Evolutionary conservation across 2,888 invertebrate genomes (phyloP), one percentile per base, ranked within the genome.

Genomic region (Macropis europaea): DNA sequence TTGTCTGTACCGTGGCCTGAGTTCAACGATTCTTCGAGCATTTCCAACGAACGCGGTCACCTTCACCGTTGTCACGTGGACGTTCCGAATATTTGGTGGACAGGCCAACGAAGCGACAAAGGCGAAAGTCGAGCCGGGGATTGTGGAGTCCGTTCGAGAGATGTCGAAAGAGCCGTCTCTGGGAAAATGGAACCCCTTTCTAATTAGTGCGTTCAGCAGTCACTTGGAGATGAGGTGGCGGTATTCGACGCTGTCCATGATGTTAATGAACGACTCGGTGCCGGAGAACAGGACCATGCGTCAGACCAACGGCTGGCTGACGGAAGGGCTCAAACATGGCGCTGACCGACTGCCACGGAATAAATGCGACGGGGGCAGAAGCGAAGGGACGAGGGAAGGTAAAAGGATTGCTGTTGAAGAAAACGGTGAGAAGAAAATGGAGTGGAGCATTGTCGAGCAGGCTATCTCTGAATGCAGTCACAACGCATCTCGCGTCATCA

Each of bases 31-130:
- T 38, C 86, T 97, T 47, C 92, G 98, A 42, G 97, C 98, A 0
- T 98, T 98, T 90, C 96, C 98, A 0, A 95, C 96, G 72, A 98
- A 99, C 88, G 98, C 97, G 0, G 97, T 96, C 3, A 97, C 97
- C 68, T 98, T 98, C 89, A 93, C 96, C 30, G 96, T 96, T 0
- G 97, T 97, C 57, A 94, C 94, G 22, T 95, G 95, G 94, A 93
- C 94, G 1, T 93, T 96, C 89, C 91, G 94, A 53, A 85, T 93
- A 15, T 86, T 90, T 24, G 85, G 89, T 0, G 71, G 75, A 0
- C 53, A 85, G 1, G 11, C 54, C 0, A 32, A 17, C 2, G 60
- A 56, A 17, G 24, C 56, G 54, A 0, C 52, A 2, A 47, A 30
- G 3, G 3, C 13, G 0, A 32, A 47, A 19, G 5, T 3, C 6